Percentiles rank a stretch among this genome's conserved stretches.
phyloP scores from a whole-genome alignment of 2,113 vertebrate genomes.

The Mellivora capensis region DNA sequence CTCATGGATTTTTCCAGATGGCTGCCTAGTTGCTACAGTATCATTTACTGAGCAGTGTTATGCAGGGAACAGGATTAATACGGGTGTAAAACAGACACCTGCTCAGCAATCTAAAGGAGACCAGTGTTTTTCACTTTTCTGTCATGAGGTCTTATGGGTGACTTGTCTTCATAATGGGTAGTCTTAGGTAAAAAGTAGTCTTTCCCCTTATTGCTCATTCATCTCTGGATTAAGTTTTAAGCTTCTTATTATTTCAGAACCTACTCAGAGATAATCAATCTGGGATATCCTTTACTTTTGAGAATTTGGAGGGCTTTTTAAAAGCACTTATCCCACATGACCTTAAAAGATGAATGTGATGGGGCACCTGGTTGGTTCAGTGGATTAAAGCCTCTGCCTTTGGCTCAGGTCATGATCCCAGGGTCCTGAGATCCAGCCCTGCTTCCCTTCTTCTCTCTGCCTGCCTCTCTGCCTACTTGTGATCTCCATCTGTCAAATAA shows the following conservation, averaged over 20 bases:
- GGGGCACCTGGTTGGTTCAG: too few species aligned
- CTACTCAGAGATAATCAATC: neutral
- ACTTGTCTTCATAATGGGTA: neutral
- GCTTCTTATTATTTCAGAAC: neutral
- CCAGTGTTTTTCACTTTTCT: neutral
- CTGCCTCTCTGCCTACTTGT: too few species aligned
- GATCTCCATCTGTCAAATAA: too few species aligned
- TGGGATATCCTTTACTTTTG: neutral
- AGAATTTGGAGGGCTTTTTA: neutral
- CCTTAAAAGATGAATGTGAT: neutral
- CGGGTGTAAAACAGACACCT: neutral
- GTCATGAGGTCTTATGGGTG: neutral
- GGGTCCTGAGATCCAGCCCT: too few species aligned
- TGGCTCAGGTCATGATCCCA: too few species aligned
- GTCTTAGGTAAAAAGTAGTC: neutral
- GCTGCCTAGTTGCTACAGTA: neutral
- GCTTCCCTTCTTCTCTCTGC: too few species aligned
- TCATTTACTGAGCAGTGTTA: neutral
- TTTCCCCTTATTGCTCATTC: neutral
- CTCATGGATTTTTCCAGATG: neutral
- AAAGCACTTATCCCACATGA: neutral
- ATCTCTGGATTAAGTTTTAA: neutral
- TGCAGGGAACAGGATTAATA: too few species aligned
- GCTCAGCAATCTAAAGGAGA: neutral
- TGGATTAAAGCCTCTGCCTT: too few species aligned